A percentile compares a stretch with the other conserved stretches of the same genome.
These are phyloP conservation scores for Rissa tridactyla DNA, from an alignment of 2,113 vertebrate genomes.

Conservation along the genomic window DNA sequence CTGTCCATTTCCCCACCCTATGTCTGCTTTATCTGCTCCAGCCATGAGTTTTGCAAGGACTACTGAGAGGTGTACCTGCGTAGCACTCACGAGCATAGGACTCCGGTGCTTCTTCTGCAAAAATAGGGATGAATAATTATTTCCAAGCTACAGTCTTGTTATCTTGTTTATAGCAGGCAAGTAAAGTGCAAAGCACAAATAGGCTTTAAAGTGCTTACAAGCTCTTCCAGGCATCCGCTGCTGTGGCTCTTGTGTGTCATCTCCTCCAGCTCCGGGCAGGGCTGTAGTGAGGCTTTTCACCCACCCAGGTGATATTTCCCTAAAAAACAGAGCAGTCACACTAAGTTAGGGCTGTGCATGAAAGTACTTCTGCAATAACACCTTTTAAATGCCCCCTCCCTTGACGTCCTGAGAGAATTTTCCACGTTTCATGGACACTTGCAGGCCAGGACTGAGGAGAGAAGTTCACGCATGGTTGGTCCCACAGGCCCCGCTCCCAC, in stretches of 20 bases:
- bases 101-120: background rate
- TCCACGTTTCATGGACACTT: background rate
- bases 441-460: background rate
- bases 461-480: background rate
- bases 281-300: background rate
- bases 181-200: background rate
- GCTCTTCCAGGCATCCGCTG: rapidly evolving
- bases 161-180: background rate
- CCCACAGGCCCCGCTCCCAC: background rate
- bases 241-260: background rate
- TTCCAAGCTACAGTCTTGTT: background rate
- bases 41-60: background rate
- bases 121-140: background rate
- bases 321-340: background rate
- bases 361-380: background rate
- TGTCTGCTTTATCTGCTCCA: background rate
- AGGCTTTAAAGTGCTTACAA: background rate
- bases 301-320: background rate
- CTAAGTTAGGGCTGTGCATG: background rate
- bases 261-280: background rate
- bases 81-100: background rate
- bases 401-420: background rate
- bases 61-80: background rate
- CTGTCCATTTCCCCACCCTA: background rate
- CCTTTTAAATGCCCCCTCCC: background rate